A percentile compares a stretch with the other conserved stretches of the same genome.
phyloP scores from a whole-genome alignment of 53 echinoderm and acorn worm genomes.

The Paracentrotus lividus region DNA sequence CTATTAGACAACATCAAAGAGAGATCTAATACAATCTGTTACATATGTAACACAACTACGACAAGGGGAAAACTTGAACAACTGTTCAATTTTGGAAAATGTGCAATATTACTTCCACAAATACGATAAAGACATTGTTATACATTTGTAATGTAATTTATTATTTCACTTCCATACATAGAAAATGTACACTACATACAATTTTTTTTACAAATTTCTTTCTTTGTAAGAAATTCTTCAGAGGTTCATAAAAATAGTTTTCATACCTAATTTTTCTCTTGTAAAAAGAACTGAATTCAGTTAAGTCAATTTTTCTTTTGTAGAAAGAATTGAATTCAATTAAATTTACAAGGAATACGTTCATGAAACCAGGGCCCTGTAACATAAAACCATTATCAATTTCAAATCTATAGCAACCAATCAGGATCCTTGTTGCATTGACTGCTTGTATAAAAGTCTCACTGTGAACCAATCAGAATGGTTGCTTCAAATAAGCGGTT shows the following conservation, averaged over 20 bases:
- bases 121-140: neutral
- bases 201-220: neutral
- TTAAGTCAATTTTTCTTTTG: neutral
- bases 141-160: conserved; percentile 11
- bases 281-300: neutral
- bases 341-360: neutral
- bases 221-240: too few species aligned
- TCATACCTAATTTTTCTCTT: neutral
- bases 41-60: too few species aligned
- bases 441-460: too few species aligned
- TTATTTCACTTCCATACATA: neutral
- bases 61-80: neutral
- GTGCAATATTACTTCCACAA: neutral
- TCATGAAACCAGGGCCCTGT: too few species aligned
- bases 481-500: too few species aligned
- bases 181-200: neutral
- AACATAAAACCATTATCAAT: too few species aligned
- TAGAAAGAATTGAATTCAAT: neutral
- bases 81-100: neutral
- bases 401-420: too few species aligned
- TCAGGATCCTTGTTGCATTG: too few species aligned
- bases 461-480: too few species aligned
- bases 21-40: too few species aligned
- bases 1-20: conserved; percentile 19
- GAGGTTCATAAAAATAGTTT: neutral